phyloP scores from a whole-genome alignment of 2,797 vertebrate species.

The Amblyopsis hoosieri region DNA sequence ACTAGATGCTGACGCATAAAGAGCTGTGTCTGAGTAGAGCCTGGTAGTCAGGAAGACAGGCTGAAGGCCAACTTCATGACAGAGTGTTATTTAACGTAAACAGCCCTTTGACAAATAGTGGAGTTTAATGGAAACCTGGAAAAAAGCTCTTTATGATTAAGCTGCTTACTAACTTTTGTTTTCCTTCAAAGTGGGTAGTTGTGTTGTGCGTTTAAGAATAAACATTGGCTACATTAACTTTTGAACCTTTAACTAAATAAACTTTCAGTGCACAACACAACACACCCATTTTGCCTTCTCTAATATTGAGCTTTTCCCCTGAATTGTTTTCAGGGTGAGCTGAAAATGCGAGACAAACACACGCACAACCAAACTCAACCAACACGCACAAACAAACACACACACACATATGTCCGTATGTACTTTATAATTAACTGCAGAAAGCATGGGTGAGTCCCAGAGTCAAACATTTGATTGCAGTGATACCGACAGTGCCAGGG shows the following conservation, averaged over 20 bases:
- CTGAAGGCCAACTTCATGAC: slow-evolving; percentile 30
- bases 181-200: too few species aligned
- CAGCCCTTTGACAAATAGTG: slow-evolving; percentile 11
- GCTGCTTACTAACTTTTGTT: too few species aligned
- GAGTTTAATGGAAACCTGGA: slow-evolving; percentile 19
- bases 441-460: slow-evolving; percentile 3
- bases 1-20: too few species aligned
- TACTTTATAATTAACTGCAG: slow-evolving; percentile 34
- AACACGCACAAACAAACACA: neutral
- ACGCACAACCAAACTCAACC: neutral
- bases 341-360: neutral
- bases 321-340: neutral
- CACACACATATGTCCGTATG: neutral
- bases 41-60: slow-evolving; percentile 18
- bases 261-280: neutral
- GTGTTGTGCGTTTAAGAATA: too few species aligned
- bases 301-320: neutral
- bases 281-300: neutral
- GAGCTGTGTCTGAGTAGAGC: slow-evolving; percentile 16
- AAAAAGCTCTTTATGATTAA: slow-evolving; percentile 12
- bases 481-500: slow-evolving; percentile 7
- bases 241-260: neutral
- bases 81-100: slow-evolving; percentile 34
- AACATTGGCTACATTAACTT: neutral
- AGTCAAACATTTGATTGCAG: slow-evolving; percentile 18